Evolutionary conservation across 2,888 invertebrate genomes (phyloP).

Genomic region (Drosophila infuscata): DNA sequence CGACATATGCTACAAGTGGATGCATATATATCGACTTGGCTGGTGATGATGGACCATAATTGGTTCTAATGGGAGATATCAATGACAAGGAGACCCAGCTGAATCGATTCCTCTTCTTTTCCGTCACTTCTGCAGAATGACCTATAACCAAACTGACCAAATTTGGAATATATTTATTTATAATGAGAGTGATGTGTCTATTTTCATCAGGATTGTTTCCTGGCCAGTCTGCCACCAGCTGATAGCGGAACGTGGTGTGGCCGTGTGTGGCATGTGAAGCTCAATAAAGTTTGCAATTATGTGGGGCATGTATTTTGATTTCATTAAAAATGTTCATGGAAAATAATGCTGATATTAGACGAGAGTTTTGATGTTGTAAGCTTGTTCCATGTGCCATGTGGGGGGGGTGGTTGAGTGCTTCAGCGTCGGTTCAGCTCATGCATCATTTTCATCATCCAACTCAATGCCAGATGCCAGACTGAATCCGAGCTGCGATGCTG

Average conservation of each 20-base stretch:
- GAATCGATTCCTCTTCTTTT: too few relatives aligned
- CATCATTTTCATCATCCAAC: conserved; percentile 34
- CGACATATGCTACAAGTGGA: neutral
- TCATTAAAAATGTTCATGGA: conserved; percentile 61
- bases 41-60: neutral
- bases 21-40: neutral
- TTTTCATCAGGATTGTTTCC: neutral
- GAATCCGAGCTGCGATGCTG: conserved; percentile 47
- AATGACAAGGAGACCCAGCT: neutral
- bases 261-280: conserved; percentile 13
- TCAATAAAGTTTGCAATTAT: conserved; percentile 38
- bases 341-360: conserved; percentile 38
- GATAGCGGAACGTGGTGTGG: neutral
- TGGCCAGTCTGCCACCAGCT: too few relatives aligned
- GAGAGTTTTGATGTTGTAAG: conserved; percentile 20
- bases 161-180: neutral
- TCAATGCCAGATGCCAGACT: conserved; percentile 19
- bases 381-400: neutral
- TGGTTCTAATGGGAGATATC: neutral
- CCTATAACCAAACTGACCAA: neutral
- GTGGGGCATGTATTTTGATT: conserved; percentile 60
- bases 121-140: neutral
- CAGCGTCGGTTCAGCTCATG: conserved; percentile 21
- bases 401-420: conserved; percentile 8
- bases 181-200: neutral